Evolutionary conservation across 2,888 invertebrate genomes (phyloP).

Genomic region (Conistra vaccinii): DNA sequence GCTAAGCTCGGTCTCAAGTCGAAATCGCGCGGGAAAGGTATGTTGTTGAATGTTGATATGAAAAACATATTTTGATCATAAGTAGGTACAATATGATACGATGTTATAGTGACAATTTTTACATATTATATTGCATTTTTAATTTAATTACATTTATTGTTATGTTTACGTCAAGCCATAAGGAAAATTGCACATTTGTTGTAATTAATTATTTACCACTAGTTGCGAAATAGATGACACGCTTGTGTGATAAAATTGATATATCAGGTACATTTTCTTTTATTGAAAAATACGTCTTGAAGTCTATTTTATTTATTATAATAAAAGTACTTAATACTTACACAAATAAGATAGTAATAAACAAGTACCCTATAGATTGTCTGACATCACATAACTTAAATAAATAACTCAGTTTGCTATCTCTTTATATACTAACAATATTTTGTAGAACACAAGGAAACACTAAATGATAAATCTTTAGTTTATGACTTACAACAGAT

Average conservation of each 20-base stretch:
- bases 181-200: neutral
- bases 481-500: neutral
- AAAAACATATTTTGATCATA: constrained; percentile 34
- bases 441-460: neutral
- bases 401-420: neutral
- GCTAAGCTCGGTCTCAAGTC: constrained; percentile 93
- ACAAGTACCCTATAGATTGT: neutral
- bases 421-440: neutral
- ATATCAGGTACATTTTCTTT: neutral
- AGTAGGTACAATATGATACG: neutral
- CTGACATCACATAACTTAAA: neutral
- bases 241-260: neutral
- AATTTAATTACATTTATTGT: neutral
- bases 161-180: neutral
- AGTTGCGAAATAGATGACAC: constrained; percentile 28
- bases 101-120: neutral
- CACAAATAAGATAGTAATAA: neutral
- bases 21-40: constrained; percentile 95
- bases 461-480: neutral
- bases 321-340: too few species aligned
- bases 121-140: neutral
- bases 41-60: constrained; percentile 35
- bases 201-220: constrained; percentile 22
- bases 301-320: neutral
- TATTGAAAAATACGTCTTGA: neutral